A percentile compares a stretch with the other conserved stretches of the same genome.
Conservation (phyloP, 2,113 vertebrate genomes). For the Oplegnathus fasciatus region DNA sequence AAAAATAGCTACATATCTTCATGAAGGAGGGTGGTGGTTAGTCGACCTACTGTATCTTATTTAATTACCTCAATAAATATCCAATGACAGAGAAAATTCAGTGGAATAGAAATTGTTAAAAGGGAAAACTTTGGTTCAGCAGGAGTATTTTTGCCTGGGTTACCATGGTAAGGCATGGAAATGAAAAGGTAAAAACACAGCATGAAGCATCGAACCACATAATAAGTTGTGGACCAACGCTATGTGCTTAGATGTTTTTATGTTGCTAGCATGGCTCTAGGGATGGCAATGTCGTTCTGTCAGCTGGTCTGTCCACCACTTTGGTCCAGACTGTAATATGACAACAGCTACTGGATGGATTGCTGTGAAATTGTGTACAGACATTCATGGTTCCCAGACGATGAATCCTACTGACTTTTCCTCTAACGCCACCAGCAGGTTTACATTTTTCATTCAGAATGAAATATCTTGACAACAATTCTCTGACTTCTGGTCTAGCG, state of each 20-base stretch:
- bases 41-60: not conserved
- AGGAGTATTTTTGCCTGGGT: no score
- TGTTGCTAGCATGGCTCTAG: not conserved
- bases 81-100: conserved; percentile 11
- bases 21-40: not conserved
- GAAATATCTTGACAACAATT: no score
- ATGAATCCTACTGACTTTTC: not conserved
- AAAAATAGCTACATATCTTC: conserved; percentile 30
- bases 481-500: no score
- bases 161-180: not conserved
- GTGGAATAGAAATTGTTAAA: not conserved
- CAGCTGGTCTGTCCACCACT: not conserved
- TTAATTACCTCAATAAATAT: conserved; percentile 26
- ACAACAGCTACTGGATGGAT: not conserved
- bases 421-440: not conserved
- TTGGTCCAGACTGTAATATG: not conserved
- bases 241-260: not conserved
- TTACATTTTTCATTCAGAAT: no score
- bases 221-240: not conserved
- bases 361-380: not conserved
- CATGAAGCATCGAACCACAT: not conserved
- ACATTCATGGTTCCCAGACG: not conserved
- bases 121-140: conserved; percentile 3
- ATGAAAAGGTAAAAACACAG: not conserved
- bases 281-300: not conserved